Base-by-base conservation (phyloP, 2,888 invertebrate species). In the Taenaris catops region DNA sequence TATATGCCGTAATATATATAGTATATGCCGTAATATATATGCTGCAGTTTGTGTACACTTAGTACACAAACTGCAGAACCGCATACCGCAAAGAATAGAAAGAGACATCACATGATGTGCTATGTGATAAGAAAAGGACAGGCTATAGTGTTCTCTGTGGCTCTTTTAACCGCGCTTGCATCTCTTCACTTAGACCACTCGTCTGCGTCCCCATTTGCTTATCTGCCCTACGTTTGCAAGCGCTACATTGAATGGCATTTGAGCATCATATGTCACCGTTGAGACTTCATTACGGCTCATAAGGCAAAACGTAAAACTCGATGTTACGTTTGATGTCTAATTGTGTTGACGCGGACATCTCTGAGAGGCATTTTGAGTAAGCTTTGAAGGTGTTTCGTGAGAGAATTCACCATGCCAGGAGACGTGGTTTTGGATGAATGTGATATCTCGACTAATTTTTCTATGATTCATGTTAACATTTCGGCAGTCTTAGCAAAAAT, bases 201-300 rank as follows among this genome's bases (percentile, higher is more conserved):
- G 17, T 25, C 32, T 17, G 27, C 34, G 39, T 29, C 8, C 40
- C 36, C 45, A 45, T 48, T 48, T 41, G 38, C 40, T 48, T 48
- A 43, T 47, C 47, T 45, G 32, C 32, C 34, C 27, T 38, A 34
- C 41, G 40, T 35, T 42, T 26, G 44, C 42, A 34, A 42, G 34
- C 36, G 34, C 42, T 38, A 26, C 37, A 41, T 41, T 44, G 44
- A 37, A 28, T 41, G 40, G 28, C 41, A 43, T 38, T 42, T 25
- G 34, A 47, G 36, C 38, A 33, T 28, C 44, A 32, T 38, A 38
- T 34, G 34, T 41, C 34, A 44, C 26, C 28, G 32, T 35, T 21
- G 37, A 29, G 36, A 25, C 34, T 34, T 41, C 34, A 41, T 41
- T 19, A 44, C 31, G 21, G 16, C 34, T 35, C 27, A 25, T 20